Evolutionary conservation across 2,888 invertebrate genomes (phyloP), one percentile per base, ranked within the genome.

Genomic region (Nephrotoma guestfalica): DNA sequence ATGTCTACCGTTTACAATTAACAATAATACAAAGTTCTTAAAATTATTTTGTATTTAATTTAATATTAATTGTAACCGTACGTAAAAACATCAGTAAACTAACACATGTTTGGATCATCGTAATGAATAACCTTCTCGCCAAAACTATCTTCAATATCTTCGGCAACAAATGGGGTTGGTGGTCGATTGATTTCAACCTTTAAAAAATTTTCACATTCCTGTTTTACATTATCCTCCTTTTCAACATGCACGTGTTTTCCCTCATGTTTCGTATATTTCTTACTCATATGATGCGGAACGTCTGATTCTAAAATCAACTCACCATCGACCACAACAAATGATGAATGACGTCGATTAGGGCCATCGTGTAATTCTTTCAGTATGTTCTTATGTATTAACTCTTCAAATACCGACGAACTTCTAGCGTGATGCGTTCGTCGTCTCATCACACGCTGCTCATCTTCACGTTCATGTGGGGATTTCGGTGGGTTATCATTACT

Each of bases 101-200:
- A 51, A 51, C 51, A 51, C n/a, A 51, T 51, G 4, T 51, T 15
- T 51, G 15, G 51, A 30, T 71, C 71, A 71, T 71, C 71, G 9
- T 41, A 41, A 9, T 41, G 41, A n/a, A 84, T 15, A 84, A 85
- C 7, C 45, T 45, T 15, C 13, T 85, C 85, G 18, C 85, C 85
- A 85, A 85, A 85, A 5, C 15, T 43, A 43, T 43, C 15, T 9
- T 85, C 85, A 43, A 45, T 11, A 45, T 18, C 71, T n/a, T 11
- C 11, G 18, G 15, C n/a, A 13, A 85, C 9, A 45, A 18, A 85
- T 18, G 85, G 85, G 0, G 85, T 85, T 85, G 42, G 85, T 43
- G 85, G 42, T 6, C 85, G 85, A 85, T 85, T 85, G 4, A 85
- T 85, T 85, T 85, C 85, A 45, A 85, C 85, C 11, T 30, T 85